phyloP scores from a whole-genome alignment of 2,888 invertebrate genomes.

The Agrochola macilenta region DNA sequence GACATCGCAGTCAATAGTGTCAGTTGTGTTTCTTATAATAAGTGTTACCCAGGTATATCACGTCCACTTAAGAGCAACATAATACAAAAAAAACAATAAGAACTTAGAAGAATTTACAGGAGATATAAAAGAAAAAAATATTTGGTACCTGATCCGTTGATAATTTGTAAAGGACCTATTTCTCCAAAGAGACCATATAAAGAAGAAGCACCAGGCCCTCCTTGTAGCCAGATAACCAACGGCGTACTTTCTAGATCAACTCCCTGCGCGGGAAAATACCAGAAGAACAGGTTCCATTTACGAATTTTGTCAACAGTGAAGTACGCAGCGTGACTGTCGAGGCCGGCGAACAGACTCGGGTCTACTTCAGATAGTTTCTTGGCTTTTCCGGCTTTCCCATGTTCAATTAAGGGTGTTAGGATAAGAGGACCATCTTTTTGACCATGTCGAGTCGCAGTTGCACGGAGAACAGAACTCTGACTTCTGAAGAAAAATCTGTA shows the following conservation, averaged over 20 bases:
- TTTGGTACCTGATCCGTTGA: constrained; percentile 29
- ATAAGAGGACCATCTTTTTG: constrained; percentile 32
- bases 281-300: constrained; percentile 93
- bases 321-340: constrained; percentile 54
- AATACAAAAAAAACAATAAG: neutral
- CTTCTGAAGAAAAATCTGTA: neutral
- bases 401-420: constrained; percentile 45
- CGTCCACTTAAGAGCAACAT: neutral
- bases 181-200: constrained; percentile 85
- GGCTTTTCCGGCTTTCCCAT: constrained; percentile 33
- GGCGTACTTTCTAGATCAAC: constrained; percentile 74
- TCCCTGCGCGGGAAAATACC: constrained; percentile 92
- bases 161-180: constrained; percentile 74
- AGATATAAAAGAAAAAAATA: too few relatives aligned
- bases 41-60: neutral
- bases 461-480: neutral
- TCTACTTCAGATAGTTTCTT: constrained; percentile 46
- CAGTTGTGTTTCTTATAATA: neutral
- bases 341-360: constrained; percentile 43
- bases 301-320: constrained; percentile 92
- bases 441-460: neutral
- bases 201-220: constrained; percentile 83
- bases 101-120: neutral
- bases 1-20: neutral
- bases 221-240: constrained; percentile 83